phyloP scores from a whole-genome alignment of 2,113 vertebrate species.

The Crotalus viridis region DNA sequence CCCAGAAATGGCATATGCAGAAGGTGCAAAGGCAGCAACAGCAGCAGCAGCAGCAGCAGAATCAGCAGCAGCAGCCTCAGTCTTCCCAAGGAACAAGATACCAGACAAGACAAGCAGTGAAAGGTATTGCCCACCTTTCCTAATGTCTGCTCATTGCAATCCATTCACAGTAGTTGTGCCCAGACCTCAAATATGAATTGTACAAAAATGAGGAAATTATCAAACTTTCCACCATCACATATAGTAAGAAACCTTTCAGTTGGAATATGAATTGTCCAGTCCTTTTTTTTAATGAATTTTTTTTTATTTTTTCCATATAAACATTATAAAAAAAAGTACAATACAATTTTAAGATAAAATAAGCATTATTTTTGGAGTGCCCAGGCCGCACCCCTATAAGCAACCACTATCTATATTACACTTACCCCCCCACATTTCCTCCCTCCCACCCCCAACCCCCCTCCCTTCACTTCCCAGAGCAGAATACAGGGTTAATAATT shows the following conservation, averaged over 20 bases:
- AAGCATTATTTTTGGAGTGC: too few relatives aligned
- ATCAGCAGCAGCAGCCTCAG: conserved; percentile 83
- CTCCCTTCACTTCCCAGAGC: too few relatives aligned
- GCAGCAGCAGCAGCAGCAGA: conserved; percentile 85
- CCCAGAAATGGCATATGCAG: conserved; percentile 96
- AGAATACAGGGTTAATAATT: too few relatives aligned
- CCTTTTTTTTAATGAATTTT: too few relatives aligned
- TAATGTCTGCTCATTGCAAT: conserved; percentile 40
- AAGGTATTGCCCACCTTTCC: conserved; percentile 78
- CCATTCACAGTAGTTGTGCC: conserved; percentile 34
- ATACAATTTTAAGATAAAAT: too few relatives aligned
- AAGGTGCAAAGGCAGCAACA: conserved; percentile 87
- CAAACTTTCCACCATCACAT: neutral
- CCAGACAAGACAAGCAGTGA: conserved; percentile 94
- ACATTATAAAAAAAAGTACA: too few relatives aligned
- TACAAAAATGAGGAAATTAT: conserved; percentile 32
- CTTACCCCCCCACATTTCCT: too few relatives aligned
- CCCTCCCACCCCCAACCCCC: too few relatives aligned
- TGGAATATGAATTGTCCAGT: neutral
- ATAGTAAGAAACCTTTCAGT: conserved; percentile 23
- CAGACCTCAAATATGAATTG: conserved; percentile 28
- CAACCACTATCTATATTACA: too few relatives aligned
- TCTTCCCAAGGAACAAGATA: conserved; percentile 90
- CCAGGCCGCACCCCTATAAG: too few relatives aligned
- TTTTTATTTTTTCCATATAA: too few relatives aligned